Conservation (phyloP, 37 sponge, comb jelly and placozoan species). For the Geodia barretti region DNA sequence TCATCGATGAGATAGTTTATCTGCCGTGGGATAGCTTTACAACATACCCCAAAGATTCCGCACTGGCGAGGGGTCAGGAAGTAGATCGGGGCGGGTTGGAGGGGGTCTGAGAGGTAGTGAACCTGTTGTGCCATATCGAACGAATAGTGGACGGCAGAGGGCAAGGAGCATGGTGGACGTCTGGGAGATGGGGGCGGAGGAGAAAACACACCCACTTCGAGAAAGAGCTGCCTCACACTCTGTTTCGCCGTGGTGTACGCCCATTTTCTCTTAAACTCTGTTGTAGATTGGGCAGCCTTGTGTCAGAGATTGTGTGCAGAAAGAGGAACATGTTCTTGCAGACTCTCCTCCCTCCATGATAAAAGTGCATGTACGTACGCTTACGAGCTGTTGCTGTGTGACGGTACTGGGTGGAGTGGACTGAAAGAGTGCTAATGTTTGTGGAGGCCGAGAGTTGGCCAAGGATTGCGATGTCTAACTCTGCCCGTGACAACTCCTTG, state of each 20-base stretch:
- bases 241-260: no score
- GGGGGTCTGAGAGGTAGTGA: no score
- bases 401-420: background rate
- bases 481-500: background rate
- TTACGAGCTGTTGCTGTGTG: background rate
- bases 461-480: slow-evolving; percentile 6
- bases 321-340: slow-evolving; percentile 6
- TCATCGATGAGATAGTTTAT: no score
- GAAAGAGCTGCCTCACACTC: no score
- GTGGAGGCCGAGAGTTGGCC: background rate
- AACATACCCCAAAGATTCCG: no score
- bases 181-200: background rate
- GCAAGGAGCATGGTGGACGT: background rate
- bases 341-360: slow-evolving; percentile 4
- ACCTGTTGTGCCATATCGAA: no score
- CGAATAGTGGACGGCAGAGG: background rate
- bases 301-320: slow-evolving; percentile 1
- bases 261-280: slow-evolving; percentile 7
- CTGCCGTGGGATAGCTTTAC: no score
- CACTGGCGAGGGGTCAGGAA: no score
- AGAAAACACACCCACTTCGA: no score
- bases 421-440: slow-evolving; percentile 9
- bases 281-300: background rate
- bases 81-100: no score
- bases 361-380: background rate